Evolutionary conservation across 2,888 invertebrate species (phyloP), one percentile per base, ranked within the genome.

Genomic region (Drosophila antonietae): DNA sequence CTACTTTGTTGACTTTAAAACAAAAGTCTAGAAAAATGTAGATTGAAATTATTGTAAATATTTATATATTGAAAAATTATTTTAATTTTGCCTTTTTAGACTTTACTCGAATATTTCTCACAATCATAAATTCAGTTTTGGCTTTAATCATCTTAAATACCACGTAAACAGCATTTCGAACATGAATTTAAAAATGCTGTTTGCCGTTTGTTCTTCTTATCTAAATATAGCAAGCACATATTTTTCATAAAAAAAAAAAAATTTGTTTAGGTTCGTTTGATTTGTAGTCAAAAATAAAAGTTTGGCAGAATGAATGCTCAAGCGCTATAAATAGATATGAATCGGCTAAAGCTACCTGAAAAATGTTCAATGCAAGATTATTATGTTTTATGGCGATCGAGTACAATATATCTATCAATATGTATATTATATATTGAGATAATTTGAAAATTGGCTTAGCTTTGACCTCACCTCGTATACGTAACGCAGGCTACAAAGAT

Each of bases 401-500:
- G 33, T 33, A 33, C 33, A 9, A 9, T 44, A 6, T n/a, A 41
- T 8, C 2, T 3, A 41, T 8, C n/a, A 0, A 3, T 3, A 15
- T n/a, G 10, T 12, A 35, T 23, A 4, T 23, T 23, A 23, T 23
- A 23, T 23, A 23, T 23, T 23, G 0, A 23, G 23, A 23, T 23
- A 4, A 23, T 23, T 23, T 23, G 23, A 23, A 23, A 8, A 2
- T 28, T 28, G 28, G 28, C 15, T 15, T 58, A 41, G 7, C 20
- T 44, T 23, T 28, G 39, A 69, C 4, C 43, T 14, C 47, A 43
- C 35, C 51, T 70, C 49, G 35, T 23, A 55, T 28, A 47, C 33
- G 10, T 23, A 28, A 20, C 14, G 15, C 37, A 1, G 12, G 7
- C 33, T 55, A 3, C 33, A 15, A 20, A 33, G 33, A 61, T 58